These are phyloP conservation scores for Mactra quadrangularis DNA, from an alignment of 1,140 invertebrate genomes.

Conservation along the genomic window DNA sequence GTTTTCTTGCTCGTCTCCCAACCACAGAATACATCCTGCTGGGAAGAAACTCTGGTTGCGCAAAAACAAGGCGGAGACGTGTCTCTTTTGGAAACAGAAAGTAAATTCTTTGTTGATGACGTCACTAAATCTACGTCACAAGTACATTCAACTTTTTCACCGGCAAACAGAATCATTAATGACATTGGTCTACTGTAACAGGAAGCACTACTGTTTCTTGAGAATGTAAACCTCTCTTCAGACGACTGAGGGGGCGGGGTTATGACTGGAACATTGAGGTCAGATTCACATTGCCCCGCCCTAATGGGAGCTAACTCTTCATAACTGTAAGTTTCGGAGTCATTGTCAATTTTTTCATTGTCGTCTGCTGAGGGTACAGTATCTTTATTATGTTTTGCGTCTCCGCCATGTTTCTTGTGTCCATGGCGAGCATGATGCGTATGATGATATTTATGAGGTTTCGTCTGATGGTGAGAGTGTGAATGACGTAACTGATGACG, in stretches of 20 bases:
- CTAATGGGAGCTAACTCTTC: conserved; percentile 9
- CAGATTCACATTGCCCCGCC: conserved; percentile 21
- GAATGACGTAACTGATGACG: background rate
- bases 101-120: background rate
- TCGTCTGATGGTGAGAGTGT: background rate
- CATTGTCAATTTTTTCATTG: background rate
- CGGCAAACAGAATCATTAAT: conserved; percentile 37
- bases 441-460: conserved; percentile 5
- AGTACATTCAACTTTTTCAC: conserved; percentile 22
- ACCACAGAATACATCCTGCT: conserved; percentile 24
- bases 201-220: background rate
- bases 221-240: conserved; percentile 1
- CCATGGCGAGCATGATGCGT: background rate
- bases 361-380: background rate
- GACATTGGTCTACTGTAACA: conserved; percentile 31
- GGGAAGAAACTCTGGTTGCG: background rate
- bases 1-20: conserved; percentile 22
- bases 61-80: background rate
- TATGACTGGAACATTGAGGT: conserved; percentile 43
- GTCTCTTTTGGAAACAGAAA: background rate
- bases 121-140: background rate
- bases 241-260: background rate
- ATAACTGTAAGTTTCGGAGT: background rate
- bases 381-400: background rate
- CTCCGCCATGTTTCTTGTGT: conserved; percentile 2